These are phyloP conservation scores for Eueremaeus valkanovi DNA, from an alignment of 2,888 invertebrate species.

Conservation along the genomic window DNA sequence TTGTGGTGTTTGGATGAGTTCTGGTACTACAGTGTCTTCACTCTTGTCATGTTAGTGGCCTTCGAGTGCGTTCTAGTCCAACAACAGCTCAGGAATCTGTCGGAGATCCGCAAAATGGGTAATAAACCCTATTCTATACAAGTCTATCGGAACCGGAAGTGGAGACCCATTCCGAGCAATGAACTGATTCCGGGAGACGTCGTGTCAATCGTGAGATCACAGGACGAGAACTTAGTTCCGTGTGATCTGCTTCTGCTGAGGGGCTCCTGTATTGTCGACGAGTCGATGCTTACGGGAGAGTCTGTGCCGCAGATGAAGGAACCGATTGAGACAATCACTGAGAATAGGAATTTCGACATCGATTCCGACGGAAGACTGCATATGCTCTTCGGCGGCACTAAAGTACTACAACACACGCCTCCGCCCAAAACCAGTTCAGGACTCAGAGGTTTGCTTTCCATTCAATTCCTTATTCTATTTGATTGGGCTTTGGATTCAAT, in stretches of 20 bases:
- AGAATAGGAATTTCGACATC: conserved; percentile 60
- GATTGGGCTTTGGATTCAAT: no score
- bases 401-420: conserved; percentile 94
- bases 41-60: conserved; percentile 87
- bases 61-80: conserved; percentile 98
- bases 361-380: conserved; percentile 88
- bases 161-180: conserved; percentile 78
- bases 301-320: conserved; percentile 99
- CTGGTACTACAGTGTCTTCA: conserved; percentile 95
- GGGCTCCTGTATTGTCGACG: conserved; percentile 97
- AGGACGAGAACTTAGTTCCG: conserved; percentile 83
- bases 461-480: no score
- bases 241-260: conserved; percentile 90
- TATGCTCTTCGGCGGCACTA: conserved; percentile 92
- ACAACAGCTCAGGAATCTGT: conserved; percentile 96
- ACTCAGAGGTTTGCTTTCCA: conserved; percentile 61
- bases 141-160: conserved; percentile 83
- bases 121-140: conserved; percentile 88
- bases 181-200: conserved; percentile 93
- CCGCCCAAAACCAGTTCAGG: conserved; percentile 76
- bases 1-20: conserved; percentile 99
- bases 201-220: conserved; percentile 80
- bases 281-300: conserved; percentile 97
- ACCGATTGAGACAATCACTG: conserved; percentile 66
- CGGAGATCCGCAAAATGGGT: conserved; percentile 98